Conservation (phyloP, 2,797 vertebrate species). For the Labroides dimidiatus region DNA sequence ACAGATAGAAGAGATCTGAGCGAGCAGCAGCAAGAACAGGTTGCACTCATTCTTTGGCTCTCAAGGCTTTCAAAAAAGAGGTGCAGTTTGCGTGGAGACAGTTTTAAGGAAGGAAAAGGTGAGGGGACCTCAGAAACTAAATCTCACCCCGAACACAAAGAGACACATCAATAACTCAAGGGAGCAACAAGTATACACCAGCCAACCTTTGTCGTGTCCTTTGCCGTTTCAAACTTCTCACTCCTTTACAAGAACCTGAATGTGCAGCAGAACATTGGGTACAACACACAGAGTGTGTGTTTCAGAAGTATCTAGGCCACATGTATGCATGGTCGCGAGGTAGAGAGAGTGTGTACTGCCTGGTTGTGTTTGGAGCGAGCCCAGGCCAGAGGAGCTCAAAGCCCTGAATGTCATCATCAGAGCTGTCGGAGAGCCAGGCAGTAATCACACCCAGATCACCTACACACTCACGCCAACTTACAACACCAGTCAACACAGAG, state of each 20-base stretch:
- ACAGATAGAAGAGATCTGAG: conserved; percentile 59
- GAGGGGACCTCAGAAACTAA: not conserved
- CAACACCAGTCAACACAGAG: conserved; percentile 78
- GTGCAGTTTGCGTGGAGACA: conserved; percentile 4
- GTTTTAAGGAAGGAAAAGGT: not conserved
- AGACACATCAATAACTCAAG: not conserved
- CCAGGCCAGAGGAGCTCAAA: conserved; percentile 84
- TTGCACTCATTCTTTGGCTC: conserved; percentile 36
- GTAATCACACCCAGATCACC: conserved; percentile 91
- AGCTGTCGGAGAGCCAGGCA: conserved; percentile 84
- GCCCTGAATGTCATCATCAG: conserved; percentile 88
- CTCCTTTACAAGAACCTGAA: conserved; percentile 2
- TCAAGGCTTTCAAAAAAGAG: conserved; percentile 34
- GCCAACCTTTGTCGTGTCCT: too few relatives aligned
- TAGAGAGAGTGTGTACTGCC: conserved; percentile 77
- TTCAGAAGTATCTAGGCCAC: conserved; percentile 68
- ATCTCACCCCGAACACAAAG: conserved; percentile 10
- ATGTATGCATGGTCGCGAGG: conserved; percentile 75
- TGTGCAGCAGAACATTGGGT: conserved; percentile 26
- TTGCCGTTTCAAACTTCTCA: conserved; percentile 1
- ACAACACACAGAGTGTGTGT: conserved; percentile 41
- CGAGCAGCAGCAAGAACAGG: conserved; percentile 53
- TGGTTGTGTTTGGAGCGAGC: conserved; percentile 81
- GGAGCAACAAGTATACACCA: not conserved
- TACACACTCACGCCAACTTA: conserved; percentile 85